Percentiles rank a stretch among this genome's conserved stretches.
phyloP scores from a whole-genome alignment of 2,113 vertebrate species.

The Periophthalmodon schlosseri region DNA sequence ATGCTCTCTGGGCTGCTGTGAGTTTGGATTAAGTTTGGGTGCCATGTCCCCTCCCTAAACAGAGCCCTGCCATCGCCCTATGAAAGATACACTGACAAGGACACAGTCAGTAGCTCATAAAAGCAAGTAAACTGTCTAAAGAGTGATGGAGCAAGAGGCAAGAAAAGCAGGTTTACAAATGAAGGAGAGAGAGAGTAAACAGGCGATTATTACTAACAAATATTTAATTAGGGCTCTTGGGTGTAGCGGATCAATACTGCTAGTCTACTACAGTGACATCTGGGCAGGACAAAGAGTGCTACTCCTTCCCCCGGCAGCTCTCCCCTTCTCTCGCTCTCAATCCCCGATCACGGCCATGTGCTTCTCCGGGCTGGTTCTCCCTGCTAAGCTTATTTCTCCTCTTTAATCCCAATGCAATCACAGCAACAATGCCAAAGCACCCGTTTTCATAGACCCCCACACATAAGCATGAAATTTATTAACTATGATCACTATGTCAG shows the following conservation, averaged over 20 bases:
- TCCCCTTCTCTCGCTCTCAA: constrained; percentile 44
- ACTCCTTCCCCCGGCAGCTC: constrained; percentile 51
- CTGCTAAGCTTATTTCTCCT: constrained; percentile 72
- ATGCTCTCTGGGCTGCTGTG: constrained; percentile 71
- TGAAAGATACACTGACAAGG: constrained; percentile 18
- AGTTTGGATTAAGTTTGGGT: constrained; percentile 77
- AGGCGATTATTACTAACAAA: constrained; percentile 8
- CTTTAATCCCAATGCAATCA: constrained; percentile 73
- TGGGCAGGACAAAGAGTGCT: constrained; percentile 64
- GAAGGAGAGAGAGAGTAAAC: not conserved
- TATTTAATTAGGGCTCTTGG: constrained; percentile 19
- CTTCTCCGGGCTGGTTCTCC: constrained; percentile 63
- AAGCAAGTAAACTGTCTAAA: constrained; percentile 4
- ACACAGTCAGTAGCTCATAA: constrained; percentile 2
- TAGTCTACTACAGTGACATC: constrained; percentile 70
- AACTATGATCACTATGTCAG: constrained; percentile 62
- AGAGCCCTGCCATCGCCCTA: constrained; percentile 22
- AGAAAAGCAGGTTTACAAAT: constrained; percentile 18
- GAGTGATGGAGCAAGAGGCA: not conserved
- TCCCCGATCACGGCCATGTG: constrained; percentile 68
- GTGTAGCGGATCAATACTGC: constrained; percentile 59
- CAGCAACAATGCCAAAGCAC: constrained; percentile 53
- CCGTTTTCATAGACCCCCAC: constrained; percentile 21
- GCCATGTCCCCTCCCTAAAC: constrained; percentile 56
- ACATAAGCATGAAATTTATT: constrained; percentile 57